A percentile compares a stretch with the other conserved stretches of the same genome.
These are phyloP conservation scores for Sula dactylatra DNA, from an alignment of 2,113 vertebrate species.

Conservation along the genomic window DNA sequence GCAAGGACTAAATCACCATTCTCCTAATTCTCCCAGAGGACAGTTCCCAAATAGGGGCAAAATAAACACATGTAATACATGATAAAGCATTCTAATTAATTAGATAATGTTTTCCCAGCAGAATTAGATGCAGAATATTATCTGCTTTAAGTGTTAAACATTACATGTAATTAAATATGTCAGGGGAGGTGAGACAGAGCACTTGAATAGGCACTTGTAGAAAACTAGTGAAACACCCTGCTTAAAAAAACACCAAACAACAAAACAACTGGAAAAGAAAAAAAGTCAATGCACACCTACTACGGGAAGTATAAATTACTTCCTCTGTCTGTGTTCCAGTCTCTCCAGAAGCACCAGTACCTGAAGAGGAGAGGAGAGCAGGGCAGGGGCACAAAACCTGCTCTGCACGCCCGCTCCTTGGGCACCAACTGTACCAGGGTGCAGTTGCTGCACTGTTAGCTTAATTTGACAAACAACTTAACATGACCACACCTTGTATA, in stretches of 20 bases:
- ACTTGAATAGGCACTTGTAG: not conserved
- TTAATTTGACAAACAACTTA: not conserved
- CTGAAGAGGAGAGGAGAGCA: not conserved
- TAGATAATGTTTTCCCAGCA: not conserved
- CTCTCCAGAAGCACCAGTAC: not conserved
- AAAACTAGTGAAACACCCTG: not conserved
- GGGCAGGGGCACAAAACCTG: not conserved
- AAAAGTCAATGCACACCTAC: not conserved
- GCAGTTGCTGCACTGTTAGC: not conserved
- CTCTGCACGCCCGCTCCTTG: not conserved
- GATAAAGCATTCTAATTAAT: not conserved
- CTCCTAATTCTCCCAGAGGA: not conserved
- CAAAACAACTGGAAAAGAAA: not conserved
- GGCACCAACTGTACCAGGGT: not conserved
- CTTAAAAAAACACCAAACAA: not conserved
- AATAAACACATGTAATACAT: not conserved
- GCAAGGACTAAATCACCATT: not conserved
- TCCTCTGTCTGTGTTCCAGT: not conserved
- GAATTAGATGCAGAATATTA: not conserved
- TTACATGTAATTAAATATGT: not conserved
- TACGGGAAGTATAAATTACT: not conserved
- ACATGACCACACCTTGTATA: not conserved
- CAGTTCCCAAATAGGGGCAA: not conserved
- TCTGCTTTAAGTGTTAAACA: not conserved
- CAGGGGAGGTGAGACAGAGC: not conserved